These are phyloP conservation scores for Andrena chrysosceles DNA, from an alignment of 2,888 invertebrate genomes.

Conservation along the genomic window DNA sequence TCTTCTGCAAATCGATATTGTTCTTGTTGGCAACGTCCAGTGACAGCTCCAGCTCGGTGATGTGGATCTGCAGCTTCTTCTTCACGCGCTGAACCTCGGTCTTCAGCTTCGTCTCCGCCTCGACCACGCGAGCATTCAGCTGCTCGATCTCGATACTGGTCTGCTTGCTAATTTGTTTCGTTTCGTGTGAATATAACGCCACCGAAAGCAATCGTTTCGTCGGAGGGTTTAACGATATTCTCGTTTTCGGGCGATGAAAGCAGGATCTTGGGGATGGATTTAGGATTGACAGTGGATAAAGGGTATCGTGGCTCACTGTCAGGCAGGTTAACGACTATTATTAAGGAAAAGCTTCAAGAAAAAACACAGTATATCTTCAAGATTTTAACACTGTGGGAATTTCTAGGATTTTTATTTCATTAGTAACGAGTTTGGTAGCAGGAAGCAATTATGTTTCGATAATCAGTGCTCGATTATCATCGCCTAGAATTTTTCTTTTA, in stretches of 20 bases:
- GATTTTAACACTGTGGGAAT: not conserved
- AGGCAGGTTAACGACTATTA: not conserved
- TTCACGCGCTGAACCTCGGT: constrained; percentile 98
- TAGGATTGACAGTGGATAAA: not conserved
- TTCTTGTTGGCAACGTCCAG: constrained; percentile 99
- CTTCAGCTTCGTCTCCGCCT: constrained; percentile 98
- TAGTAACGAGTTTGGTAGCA: not conserved
- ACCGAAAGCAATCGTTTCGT: not conserved
- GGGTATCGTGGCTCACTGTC: not conserved
- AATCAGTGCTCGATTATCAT: not conserved
- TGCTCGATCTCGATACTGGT: constrained; percentile 99
- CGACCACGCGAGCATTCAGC: constrained; percentile 96
- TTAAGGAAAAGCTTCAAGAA: not conserved
- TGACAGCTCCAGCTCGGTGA: constrained; percentile 98
- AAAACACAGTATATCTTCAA: not conserved
- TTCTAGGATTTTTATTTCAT: not conserved
- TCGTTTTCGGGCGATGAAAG: constrained; percentile 27
- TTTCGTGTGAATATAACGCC: constrained; percentile 44
- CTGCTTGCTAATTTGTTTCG: constrained; percentile 91
- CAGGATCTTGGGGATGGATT: constrained; percentile 4
- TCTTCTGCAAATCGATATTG: constrained; percentile 98
- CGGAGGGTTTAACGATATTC: constrained; percentile 7
- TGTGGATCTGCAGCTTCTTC: constrained; percentile 99
- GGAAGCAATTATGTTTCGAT: not conserved
- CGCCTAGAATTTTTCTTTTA: not conserved